Evolutionary conservation across 2,888 invertebrate species (phyloP).

Genomic region (Eristalinus sepulchralis): DNA sequence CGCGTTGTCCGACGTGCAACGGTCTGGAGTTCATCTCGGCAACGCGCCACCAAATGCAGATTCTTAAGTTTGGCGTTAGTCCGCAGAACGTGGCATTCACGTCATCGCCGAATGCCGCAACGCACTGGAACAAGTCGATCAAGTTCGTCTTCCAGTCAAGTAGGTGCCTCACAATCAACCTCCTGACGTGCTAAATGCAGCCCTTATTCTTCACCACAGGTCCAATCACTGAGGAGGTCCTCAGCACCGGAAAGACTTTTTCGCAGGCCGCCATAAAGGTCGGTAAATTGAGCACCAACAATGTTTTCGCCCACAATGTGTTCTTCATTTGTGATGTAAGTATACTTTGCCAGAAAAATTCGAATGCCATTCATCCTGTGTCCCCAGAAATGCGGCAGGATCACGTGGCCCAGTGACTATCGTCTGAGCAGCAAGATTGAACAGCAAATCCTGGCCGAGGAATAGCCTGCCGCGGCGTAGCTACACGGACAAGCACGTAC

Average conservation of each 20-base stretch:
- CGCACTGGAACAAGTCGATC: background rate
- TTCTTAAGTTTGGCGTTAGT: conserved; percentile 39
- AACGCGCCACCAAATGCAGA: conserved; percentile 38
- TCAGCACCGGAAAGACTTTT: conserved; percentile 46
- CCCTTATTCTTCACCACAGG: background rate
- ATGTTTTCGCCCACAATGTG: conserved; percentile 26
- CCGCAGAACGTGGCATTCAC: background rate
- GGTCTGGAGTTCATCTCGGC: conserved; percentile 50
- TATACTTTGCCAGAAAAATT: background rate
- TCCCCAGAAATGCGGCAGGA: conserved; percentile 55
- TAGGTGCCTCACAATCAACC: conserved; percentile 2
- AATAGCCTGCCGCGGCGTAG: conserved; percentile 4
- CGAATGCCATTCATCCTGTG: background rate
- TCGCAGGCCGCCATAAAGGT: conserved; percentile 31
- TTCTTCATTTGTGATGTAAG: conserved; percentile 68
- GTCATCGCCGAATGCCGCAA: background rate
- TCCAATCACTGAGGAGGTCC: conserved; percentile 44
- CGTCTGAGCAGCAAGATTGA: conserved; percentile 38
- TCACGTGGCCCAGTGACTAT: conserved; percentile 60
- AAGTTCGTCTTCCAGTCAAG: conserved; percentile 47
- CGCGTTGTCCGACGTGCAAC: conserved; percentile 57
- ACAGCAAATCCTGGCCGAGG: conserved; percentile 30
- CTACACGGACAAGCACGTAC: conserved; percentile 11
- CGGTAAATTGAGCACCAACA: conserved; percentile 37
- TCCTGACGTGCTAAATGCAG: background rate